These are phyloP conservation scores for Arizona elegans DNA, from an alignment of 2,113 vertebrate species.

Conservation along the genomic window DNA sequence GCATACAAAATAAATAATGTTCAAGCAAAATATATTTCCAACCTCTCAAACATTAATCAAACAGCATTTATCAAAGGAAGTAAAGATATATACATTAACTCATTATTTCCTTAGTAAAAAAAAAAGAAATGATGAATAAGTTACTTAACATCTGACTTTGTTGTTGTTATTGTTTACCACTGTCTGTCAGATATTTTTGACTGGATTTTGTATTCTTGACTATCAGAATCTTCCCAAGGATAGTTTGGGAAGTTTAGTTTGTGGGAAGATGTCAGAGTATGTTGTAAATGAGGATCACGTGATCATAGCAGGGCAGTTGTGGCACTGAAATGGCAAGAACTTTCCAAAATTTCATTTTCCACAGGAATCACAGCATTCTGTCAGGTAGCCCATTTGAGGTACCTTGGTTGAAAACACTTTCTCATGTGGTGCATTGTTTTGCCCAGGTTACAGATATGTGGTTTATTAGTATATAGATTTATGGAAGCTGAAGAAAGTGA, in stretches of 20 bases:
- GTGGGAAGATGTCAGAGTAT: background rate
- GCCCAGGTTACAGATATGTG: background rate
- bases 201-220: background rate
- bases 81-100: conserved; percentile 53
- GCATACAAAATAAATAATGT: conserved; percentile 58
- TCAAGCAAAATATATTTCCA: conserved; percentile 49
- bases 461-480: background rate
- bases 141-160: conserved; percentile 45
- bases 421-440: background rate
- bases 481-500: conserved; percentile 5
- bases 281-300: background rate
- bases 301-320: background rate
- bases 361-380: background rate
- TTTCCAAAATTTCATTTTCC: background rate
- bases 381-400: background rate
- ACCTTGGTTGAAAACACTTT: background rate
- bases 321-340: background rate
- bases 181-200: background rate
- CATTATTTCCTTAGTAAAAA: conserved; percentile 63
- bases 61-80: conserved; percentile 53
- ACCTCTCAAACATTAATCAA: conserved; percentile 60
- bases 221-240: background rate
- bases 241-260: background rate
- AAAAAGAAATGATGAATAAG: conserved; percentile 54
- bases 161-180: background rate